Base-by-base conservation (phyloP, 2,888 invertebrate species). In the Pollenia labialis region DNA sequence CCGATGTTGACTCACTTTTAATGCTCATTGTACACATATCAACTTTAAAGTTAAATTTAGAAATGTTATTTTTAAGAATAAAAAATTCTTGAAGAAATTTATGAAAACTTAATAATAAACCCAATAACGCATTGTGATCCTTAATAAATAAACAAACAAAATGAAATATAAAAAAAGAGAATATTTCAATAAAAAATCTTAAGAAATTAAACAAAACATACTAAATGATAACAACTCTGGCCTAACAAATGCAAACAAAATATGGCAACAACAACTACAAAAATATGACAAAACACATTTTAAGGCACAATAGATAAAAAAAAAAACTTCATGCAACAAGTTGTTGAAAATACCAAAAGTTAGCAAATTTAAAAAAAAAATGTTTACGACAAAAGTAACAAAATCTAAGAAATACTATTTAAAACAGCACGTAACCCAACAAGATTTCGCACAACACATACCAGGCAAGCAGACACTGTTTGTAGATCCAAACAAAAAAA, bases 271-370 rank as follows among this genome's bases (percentile, higher is more conserved):
- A 12, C 60, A 64, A 23, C 44, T 18, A n/a, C 11, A 58, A 42
- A 12, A 40, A 50, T 6, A 32, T 32, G 32, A 32, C 32, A 32
- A 32, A 32, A 32, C 32, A 4, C 32, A 32, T 6, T 32, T 32
- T 42, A n/a, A 10, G 11, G 58, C 18, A 64, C 52, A 68, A 75
- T 16, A 48, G 44, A 32, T n/a, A n/a, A 23, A 23, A 23, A 42
- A 56, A 40, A 54, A 52, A 68, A n/a, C n/a, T 54, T 68, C n/a
- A 40, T 48, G 48, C 48, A 72, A 81, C 72, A 81, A 66, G 56
- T 72, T 77, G 58, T 77, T 84, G 84, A 72, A 84, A 84, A 84
- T 79, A 84, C 58, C 84, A 84, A 84, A 84, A 66, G 79, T 84
- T 84, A 79, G 50, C 60, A 71, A 82, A 69, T 40, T 62, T 69